Evolutionary conservation across 2,113 vertebrate genomes (phyloP), one percentile per base, ranked within the genome.

Genomic region (Podilymbus podiceps): DNA sequence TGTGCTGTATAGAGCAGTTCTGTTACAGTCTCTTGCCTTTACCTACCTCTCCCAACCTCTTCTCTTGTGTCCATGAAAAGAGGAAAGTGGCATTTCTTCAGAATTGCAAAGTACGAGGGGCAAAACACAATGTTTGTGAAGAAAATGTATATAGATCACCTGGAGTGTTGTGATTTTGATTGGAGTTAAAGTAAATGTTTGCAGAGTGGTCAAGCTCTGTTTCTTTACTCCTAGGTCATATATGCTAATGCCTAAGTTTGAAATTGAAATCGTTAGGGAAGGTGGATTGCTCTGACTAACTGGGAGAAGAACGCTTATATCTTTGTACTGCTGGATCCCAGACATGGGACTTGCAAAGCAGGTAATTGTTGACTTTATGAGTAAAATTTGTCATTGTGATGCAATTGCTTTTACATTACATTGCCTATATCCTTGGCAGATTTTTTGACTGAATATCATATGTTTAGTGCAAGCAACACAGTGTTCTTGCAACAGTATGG

Each of bases 341-440:
- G 8, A 23, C 28, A 38, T 8, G 33, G 50, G 27, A 53, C 11
- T 90, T 1, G 0, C 15, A 86, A 82, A 95, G 13, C 12, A 69
- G 14, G 6, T 25, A 46, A 11, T 74, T 4, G 30, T 40, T 63
- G 50, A 69, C 83, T 91, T 83, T 38, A 69, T 16, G 12, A 75
- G 30, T 46, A 89, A 89, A 80, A 67, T 74, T 59, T 85, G 17
- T 1, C 27, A 46, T 72, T 72, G 13, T 80, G 11, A 8, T 55
- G 8, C 15, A 64, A 24, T 25, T 64, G 33, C 8, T 38, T 64
- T 60, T 73, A 31, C 14, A 73, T 49, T 5, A 24, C 5, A 38
- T 47, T 55, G 9, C 0, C 0, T 22, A 47, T n/a, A 44, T 42
- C 18, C 9, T 35, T 78, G 21, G 16, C 16, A 58, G 11, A 1